Conservation (phyloP, 2,113 vertebrate species). For the Pipra filicauda region DNA sequence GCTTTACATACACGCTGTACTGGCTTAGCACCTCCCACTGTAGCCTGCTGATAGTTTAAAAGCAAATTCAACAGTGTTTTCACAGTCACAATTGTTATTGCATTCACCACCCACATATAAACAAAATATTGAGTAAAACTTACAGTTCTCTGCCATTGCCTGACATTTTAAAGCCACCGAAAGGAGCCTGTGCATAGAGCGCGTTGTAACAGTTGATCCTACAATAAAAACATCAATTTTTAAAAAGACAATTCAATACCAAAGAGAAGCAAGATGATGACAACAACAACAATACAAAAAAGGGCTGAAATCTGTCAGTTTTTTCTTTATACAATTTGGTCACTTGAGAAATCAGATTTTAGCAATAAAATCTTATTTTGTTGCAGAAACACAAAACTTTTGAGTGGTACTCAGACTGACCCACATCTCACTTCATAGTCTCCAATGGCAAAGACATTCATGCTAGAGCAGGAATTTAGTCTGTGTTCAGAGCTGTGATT, state of each 20-base stretch:
- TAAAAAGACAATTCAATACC: neutral
- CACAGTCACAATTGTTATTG: neutral
- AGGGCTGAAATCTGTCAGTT: neutral
- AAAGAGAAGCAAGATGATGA: neutral
- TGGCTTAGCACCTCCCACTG: neutral
- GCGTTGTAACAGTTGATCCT: conserved; percentile 98
- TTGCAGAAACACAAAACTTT: neutral
- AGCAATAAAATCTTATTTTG: conserved; percentile 5
- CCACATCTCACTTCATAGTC: neutral
- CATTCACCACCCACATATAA: neutral
- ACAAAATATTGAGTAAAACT: conserved; percentile 64
- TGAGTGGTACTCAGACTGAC: neutral
- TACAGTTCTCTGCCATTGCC: conserved; percentile 95
- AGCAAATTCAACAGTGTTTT: neutral
- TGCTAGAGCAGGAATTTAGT: neutral
- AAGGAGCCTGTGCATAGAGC: conserved; percentile 88
- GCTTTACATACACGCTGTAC: neutral
- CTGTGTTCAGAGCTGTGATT: neutral
- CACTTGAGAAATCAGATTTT: neutral
- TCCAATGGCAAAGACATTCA: neutral
- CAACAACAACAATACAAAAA: neutral
- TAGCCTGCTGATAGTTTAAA: neutral
- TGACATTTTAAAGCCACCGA: conserved; percentile 96
- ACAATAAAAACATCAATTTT: conserved; percentile 6
- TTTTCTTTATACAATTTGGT: neutral